Conservation (phyloP, 2,888 invertebrate genomes). For the Plutella xylostella region DNA sequence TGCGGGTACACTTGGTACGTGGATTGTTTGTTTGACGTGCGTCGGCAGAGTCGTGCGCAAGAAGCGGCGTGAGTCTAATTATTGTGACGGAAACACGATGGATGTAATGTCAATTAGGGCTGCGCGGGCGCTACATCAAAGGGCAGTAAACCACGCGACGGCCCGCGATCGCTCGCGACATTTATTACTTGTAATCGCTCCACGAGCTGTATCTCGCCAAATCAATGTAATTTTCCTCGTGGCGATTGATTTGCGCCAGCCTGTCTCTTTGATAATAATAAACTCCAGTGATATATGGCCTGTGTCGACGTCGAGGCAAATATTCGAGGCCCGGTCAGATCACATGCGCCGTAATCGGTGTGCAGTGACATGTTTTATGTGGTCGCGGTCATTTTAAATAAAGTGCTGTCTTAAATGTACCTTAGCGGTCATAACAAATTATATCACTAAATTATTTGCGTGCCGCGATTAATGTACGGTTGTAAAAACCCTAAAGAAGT, state of each 20-base stretch:
- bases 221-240: conserved; percentile 29
- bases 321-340: too few species aligned
- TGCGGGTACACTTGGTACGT: too few species aligned
- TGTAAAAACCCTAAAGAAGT: too few species aligned
- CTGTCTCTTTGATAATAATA: conserved; percentile 16
- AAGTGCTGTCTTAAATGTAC: too few species aligned
- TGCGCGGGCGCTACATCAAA: background rate
- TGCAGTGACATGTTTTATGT: too few species aligned
- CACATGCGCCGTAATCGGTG: too few species aligned
- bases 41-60: background rate
- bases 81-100: background rate
- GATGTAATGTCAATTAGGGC: background rate
- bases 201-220: conserved; percentile 41
- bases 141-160: conserved; percentile 1
- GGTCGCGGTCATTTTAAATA: too few species aligned
- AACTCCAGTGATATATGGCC: conserved; percentile 4
- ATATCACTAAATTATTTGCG: too few species aligned
- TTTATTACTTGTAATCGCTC: conserved; percentile 48
- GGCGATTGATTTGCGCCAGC: conserved; percentile 27
- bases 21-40: background rate
- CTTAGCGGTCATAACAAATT: too few species aligned
- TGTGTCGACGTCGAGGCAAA: too few species aligned
- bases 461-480: too few species aligned
- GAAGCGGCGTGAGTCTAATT: background rate
- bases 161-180: conserved; percentile 20